Base-by-base conservation (phyloP, 92 coral and sea anemone species). In the Zoanthus sansibaricus region DNA sequence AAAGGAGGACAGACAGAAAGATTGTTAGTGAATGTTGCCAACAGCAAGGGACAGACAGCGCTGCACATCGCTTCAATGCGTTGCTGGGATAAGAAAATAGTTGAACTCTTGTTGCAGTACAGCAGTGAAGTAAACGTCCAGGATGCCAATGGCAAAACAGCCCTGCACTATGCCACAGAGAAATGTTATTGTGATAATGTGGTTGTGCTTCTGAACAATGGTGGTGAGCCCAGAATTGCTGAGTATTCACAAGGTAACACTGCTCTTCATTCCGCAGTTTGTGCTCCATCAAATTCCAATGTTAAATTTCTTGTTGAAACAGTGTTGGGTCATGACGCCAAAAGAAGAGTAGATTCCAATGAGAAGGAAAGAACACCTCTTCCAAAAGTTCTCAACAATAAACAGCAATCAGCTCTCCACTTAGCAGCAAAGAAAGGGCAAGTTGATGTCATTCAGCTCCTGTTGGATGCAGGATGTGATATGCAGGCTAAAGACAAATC, bases 371-470 rank as follows among this genome's bases (percentile, higher is more conserved):
- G 5, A 72, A 11, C 15, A 5, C 54, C 82, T 12, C 82, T 77
- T 16, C 48, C 48, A 30, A 49, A 54, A 32, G 48, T 56, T 46
- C 49, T 77, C 30, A 77, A 77, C 82, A 55, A 77, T 10, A 33
- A 25, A 33, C 48, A 25, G 12, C 68, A 77, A 56, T 77, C 82
- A 30, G 82, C 82, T 13, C 67, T 77, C 33, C 82, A 77, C 67
- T 31, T 66, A 10, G 85, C 85, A 18, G 85, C 85, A 0, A 80
- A 21, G 85, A 80, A n/a, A 44, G 85, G 85, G n/a, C 55, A 30
- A 5, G 56, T 80, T 12, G 16, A 68, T 15, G 48, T 30, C 44
- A 49, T 80, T 20, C 59, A 17, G 21, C 32, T 80, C 2, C 75
- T 80, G 59, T 9, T 80, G 3, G 75, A 80, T 16, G 59, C 42